Evolutionary conservation across 1,140 invertebrate species (phyloP).

Genomic region (Euschistus heros): DNA sequence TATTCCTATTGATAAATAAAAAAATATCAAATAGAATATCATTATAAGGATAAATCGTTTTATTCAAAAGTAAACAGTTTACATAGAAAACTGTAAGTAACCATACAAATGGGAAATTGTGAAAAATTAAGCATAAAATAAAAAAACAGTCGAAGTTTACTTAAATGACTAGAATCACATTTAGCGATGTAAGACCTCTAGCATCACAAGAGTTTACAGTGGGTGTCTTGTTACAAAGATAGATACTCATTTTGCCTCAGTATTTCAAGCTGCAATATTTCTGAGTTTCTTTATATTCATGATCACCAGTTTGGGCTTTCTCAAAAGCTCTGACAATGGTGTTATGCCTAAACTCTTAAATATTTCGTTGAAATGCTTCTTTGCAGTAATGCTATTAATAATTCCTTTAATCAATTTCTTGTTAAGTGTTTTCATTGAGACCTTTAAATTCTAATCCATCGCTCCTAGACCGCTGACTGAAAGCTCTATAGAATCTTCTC

Average conservation of each 20-base stretch:
- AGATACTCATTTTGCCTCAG: slow-evolving; percentile 40
- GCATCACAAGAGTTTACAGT: slow-evolving; percentile 53
- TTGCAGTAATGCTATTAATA: slow-evolving; percentile 49
- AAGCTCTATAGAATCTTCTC: too few species aligned
- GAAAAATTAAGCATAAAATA: too few species aligned
- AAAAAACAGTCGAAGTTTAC: too few species aligned
- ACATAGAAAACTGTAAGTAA: too few species aligned
- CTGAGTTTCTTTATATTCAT: slow-evolving; percentile 36
- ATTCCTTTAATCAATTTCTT: slow-evolving; percentile 55
- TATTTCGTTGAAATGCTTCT: slow-evolving; percentile 70
- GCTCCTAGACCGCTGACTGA: too few species aligned
- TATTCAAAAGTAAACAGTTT: too few species aligned
- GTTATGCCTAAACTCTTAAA: slow-evolving; percentile 36
- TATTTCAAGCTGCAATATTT: neutral
- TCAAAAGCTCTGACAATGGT: slow-evolving; percentile 43
- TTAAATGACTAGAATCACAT: too few species aligned
- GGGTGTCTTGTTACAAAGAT: slow-evolving; percentile 42
- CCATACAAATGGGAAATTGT: too few species aligned
- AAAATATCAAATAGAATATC: too few species aligned
- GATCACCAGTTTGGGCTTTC: slow-evolving; percentile 42
- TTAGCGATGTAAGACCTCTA: slow-evolving; percentile 55
- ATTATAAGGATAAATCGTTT: too few species aligned
- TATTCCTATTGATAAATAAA: too few species aligned
- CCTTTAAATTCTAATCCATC: slow-evolving; percentile 52
- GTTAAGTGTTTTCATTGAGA: slow-evolving; percentile 57